A percentile compares a stretch with the other conserved stretches of the same genome.
Evolutionary conservation across 1,140 invertebrate species (phyloP).

Genomic region (Pachypsylla venusta): DNA sequence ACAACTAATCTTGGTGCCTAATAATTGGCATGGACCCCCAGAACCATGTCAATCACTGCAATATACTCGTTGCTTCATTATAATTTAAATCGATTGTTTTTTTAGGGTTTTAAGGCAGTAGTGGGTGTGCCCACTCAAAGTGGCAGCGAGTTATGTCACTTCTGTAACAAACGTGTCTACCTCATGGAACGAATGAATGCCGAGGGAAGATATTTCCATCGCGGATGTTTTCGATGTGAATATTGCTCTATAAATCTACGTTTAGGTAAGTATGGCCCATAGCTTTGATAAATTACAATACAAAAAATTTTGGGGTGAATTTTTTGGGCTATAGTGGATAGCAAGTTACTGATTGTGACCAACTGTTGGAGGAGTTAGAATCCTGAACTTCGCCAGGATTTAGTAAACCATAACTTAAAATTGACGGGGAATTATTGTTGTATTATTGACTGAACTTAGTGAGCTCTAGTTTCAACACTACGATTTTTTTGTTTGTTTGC

Average conservation of each 20-base stretch:
- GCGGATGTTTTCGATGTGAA: constrained; percentile 64
- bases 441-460: too few relatives aligned
- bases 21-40: too few relatives aligned
- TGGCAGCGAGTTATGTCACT: constrained; percentile 65
- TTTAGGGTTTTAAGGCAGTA: constrained; percentile 40
- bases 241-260: constrained; percentile 52
- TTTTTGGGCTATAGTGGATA: neutral
- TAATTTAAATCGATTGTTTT: constrained; percentile 16
- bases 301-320: neutral
- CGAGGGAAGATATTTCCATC: constrained; percentile 74
- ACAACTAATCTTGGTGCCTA: too few relatives aligned
- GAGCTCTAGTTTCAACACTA: too few relatives aligned
- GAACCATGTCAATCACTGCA: too few relatives aligned
- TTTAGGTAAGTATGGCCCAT: constrained; percentile 36
- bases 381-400: too few relatives aligned
- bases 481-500: too few relatives aligned
- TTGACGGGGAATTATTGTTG: too few relatives aligned
- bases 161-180: constrained; percentile 75
- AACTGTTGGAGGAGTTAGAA: neutral
- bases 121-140: constrained; percentile 43
- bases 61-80: too few relatives aligned
- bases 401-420: too few relatives aligned
- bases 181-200: constrained; percentile 72
- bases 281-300: too few relatives aligned
- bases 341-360: neutral